phyloP scores from a whole-genome alignment of 2,113 vertebrate species.

The Rhadina sibilatrix region DNA sequence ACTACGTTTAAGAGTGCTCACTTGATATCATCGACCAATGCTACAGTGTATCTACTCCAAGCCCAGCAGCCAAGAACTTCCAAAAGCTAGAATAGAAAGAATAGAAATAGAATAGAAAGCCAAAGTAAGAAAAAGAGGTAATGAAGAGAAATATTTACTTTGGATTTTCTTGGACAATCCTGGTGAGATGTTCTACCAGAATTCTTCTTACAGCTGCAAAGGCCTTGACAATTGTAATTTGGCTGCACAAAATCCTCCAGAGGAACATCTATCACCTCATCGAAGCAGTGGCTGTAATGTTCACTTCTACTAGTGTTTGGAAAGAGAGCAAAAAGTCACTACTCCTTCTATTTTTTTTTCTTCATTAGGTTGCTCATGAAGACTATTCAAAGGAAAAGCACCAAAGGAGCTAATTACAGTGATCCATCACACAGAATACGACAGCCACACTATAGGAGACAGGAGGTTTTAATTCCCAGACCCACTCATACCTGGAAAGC shows the following conservation, averaged over 20 bases:
- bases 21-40: fast-evolving
- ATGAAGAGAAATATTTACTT: constrained; percentile 61
- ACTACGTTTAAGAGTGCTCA: background rate
- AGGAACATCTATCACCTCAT: constrained; percentile 52
- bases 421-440: background rate
- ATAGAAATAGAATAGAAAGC: background rate
- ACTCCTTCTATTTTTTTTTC: background rate
- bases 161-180: constrained; percentile 53
- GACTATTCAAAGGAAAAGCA: background rate
- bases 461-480: background rate
- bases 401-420: background rate
- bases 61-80: background rate
- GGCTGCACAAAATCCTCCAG: constrained; percentile 67
- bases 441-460: background rate
- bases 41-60: background rate
- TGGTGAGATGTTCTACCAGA: constrained; percentile 4
- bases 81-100: background rate
- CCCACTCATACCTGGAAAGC: constrained; percentile 63
- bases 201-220: constrained; percentile 27
- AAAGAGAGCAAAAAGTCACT: background rate
- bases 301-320: constrained; percentile 47
- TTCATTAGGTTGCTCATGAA: background rate
- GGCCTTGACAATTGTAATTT: constrained; percentile 23
- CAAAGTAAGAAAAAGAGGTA: background rate
- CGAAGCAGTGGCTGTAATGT: background rate